Percentiles rank a stretch among this genome's conserved stretches.
phyloP scores from a whole-genome alignment of 1,140 invertebrate genomes.

The Argopecten irradians region DNA sequence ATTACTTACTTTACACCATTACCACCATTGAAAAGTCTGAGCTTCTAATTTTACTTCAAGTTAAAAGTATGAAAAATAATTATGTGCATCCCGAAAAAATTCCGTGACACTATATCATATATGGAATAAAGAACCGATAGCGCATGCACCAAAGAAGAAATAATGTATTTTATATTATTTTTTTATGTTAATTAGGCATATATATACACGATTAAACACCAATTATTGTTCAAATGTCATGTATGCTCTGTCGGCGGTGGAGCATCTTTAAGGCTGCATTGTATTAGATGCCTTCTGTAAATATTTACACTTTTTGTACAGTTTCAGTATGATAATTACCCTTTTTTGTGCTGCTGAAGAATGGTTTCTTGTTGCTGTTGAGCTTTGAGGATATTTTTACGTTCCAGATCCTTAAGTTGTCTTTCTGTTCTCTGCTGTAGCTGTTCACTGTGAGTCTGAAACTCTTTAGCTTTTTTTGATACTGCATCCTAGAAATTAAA shows the following conservation, averaged over 20 bases:
- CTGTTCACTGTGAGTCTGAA: conserved; percentile 22
- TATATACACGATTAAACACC: too few species aligned
- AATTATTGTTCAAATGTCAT: not conserved
- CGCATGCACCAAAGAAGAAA: too few species aligned
- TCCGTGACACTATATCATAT: too few species aligned
- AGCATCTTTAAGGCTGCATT: not conserved
- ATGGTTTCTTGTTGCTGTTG: conserved; percentile 26
- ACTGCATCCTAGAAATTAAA: conserved; percentile 27
- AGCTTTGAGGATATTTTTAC: conserved; percentile 26
- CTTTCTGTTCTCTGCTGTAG: conserved; percentile 33
- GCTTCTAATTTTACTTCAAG: too few species aligned
- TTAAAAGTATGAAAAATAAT: too few species aligned
- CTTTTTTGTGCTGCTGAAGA: conserved; percentile 37
- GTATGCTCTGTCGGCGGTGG: too few species aligned
- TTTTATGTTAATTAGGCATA: too few species aligned
- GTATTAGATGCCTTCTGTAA: not conserved
- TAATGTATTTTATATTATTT: too few species aligned
- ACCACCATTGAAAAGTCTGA: too few species aligned
- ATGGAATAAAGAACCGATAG: too few species aligned
- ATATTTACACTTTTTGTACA: not conserved
- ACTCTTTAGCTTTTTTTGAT: conserved; percentile 37
- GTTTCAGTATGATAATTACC: not conserved
- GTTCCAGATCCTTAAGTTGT: conserved; percentile 41
- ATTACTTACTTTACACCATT: too few species aligned
- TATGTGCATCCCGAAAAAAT: too few species aligned